These are phyloP conservation scores for Vannuccia rotundouncinata DNA, from an alignment of 2,888 invertebrate species.

Conservation along the genomic window DNA sequence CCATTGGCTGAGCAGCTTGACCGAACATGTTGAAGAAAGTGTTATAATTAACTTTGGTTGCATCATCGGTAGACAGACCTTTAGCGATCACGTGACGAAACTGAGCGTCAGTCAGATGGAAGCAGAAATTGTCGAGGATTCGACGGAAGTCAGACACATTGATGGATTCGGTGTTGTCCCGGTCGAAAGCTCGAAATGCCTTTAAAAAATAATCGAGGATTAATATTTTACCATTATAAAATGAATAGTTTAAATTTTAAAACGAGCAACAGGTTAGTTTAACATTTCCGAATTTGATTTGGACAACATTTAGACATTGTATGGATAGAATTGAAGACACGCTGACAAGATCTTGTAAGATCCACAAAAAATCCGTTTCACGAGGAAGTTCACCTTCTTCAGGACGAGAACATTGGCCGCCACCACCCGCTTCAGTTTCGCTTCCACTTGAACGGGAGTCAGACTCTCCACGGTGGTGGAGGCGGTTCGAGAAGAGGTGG, in stretches of 20 bases:
- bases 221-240: too few species aligned
- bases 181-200: slow-evolving; percentile 52
- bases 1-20: background rate
- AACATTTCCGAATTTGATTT: too few species aligned
- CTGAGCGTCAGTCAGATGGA: slow-evolving; percentile 49
- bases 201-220: too few species aligned
- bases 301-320: background rate
- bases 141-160: slow-evolving; percentile 47
- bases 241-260: too few species aligned
- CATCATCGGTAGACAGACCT: slow-evolving; percentile 43
- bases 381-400: slow-evolving; percentile 3
- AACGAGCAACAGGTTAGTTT: too few species aligned
- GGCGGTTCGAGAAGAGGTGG: slow-evolving; percentile 44
- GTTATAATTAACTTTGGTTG: background rate
- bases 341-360: background rate
- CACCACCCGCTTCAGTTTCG: slow-evolving; percentile 42
- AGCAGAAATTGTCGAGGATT: slow-evolving; percentile 51
- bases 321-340: background rate
- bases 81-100: slow-evolving; percentile 46
- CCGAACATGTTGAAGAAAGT: background rate
- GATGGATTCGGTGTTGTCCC: slow-evolving; percentile 45
- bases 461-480: slow-evolving; percentile 44
- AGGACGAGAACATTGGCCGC: background rate
- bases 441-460: slow-evolving; percentile 46
- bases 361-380: background rate